Base-by-base conservation (phyloP, 2,113 vertebrate genomes). In the Glaucomys volans region DNA sequence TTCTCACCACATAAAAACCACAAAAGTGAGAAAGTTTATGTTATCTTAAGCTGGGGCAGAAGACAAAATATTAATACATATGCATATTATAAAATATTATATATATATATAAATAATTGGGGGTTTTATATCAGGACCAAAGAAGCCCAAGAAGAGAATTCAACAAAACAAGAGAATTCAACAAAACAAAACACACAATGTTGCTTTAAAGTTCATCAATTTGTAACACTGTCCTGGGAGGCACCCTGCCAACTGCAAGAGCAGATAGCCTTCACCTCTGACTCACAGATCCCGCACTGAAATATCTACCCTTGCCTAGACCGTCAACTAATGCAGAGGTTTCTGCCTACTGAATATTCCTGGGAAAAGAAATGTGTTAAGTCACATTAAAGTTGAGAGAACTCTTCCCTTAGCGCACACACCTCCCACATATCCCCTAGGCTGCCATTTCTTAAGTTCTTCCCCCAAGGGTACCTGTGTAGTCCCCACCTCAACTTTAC, bases 1-100 rank as follows among this genome's bases (percentile, higher is more conserved):
- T 87, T 90, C 50, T 94, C 59, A 12, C 24, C 40, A 87, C 54
- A 71, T 83, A 81, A 83, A 89, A 95, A 90, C 74, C 28, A 92
- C n/a, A 88, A 91, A 90, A 94, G 40, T 86, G 52, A 85, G 44
- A 95, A 95, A 72, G 30, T 72, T 76, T 54, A 42, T 95, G 76
- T 71, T 28, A 92, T 90, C 92, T 96, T 57, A 26, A 86, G 11
- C 44, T 1, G 0, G 83, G 5, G 67, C n/a, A 74, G 47, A 80
- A 69, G 35, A 92, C 30, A 11, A 90, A 72, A 62, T 52, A 52
- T 52, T 4, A 2, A 17, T 17, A 17, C 17, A 17, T 52, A 17
- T 17, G 52, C n/a, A n/a, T n/a, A n/a, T n/a, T n/a, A n/a, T n/a
- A n/a, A n/a, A n/a, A n/a, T n/a, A n/a, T n/a, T 47, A 47, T 8